Evolutionary conservation across 2,888 invertebrate species (phyloP), one percentile per base, ranked within the genome.

Genomic region (Achlya flavicornis): DNA sequence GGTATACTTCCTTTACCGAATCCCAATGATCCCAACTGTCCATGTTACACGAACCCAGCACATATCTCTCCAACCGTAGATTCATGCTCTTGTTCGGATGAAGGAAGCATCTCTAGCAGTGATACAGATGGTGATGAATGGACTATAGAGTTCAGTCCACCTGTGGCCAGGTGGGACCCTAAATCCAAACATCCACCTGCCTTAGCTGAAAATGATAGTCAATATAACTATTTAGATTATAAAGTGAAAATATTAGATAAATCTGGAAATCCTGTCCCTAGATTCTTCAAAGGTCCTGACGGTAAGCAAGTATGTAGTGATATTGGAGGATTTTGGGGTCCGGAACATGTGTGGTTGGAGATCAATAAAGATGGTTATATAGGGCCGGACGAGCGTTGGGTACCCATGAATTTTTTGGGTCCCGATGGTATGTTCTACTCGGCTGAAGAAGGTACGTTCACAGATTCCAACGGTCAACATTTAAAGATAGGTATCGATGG

Each of bases 41-140:
- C 93, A 8, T 93, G 93, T 70, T 64, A 82, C 5, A 85, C 85
- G 3, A 70, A 80, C 38, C 71, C 79, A 4, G 63, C 71, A 7
- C 72, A 71, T 57, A 41, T 80, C 3, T 79, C 74, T 41, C 86
- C 90, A 0, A 81, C 86, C 3, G 79, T 90, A 66, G 90, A 92
- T 66, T 93, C 93, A 5, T 93, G 93, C 69, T 92, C 93, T 1
- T 93, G 93, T 68, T 93, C 93, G 26, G 92, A 91, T 32, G 83
- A 79, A 65, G 91, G 78, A 0, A 81, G 79, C 43, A 79, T 90
- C 46, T 85, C 88, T 0, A 89, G 85, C 64, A 90, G 89, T 63
- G 93, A 93, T 63, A 90, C 92, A 2, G 93, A 93, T 71, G 85
- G 87, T 35, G 93, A 93, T 67, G 92, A 92, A 66, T 94, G 94